A percentile compares a stretch with the other conserved stretches of the same genome.
Conservation (phyloP, 2,113 vertebrate genomes). For the Oreochromis spilurus region DNA sequence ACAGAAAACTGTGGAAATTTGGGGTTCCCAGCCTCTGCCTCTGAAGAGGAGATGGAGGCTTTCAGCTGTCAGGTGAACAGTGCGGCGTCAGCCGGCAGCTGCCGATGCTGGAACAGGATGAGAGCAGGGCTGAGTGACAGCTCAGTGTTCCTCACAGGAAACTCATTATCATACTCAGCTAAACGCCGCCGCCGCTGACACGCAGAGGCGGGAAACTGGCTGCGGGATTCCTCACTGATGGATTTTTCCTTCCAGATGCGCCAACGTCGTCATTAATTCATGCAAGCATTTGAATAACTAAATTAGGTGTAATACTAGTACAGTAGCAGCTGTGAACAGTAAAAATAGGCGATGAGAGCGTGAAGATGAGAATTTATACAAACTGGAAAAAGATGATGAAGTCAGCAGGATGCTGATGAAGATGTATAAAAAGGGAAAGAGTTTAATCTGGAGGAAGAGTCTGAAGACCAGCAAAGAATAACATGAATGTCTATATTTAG, state of each 20-base stretch:
- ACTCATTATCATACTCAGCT: conserved; percentile 7
- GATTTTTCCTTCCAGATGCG: neutral
- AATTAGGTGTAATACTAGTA: neutral
- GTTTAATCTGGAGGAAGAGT: neutral
- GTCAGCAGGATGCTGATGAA: neutral
- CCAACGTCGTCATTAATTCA: neutral
- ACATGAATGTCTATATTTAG: neutral
- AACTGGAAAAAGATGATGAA: neutral
- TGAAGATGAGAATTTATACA: neutral
- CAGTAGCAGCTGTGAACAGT: neutral
- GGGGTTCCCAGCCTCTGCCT: neutral
- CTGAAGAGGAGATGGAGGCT: neutral
- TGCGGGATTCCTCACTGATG: neutral
- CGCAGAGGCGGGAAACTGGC: neutral
- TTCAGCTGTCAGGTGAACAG: neutral
- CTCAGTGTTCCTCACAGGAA: neutral
- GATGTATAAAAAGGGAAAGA: neutral
- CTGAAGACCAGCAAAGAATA: neutral
- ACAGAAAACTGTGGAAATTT: neutral
- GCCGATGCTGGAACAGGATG: neutral
- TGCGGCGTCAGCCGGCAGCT: neutral
- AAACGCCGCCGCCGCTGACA: neutral
- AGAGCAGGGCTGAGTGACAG: conserved; percentile 8
- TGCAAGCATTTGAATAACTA: neutral
- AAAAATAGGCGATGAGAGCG: neutral